Base-by-base conservation (phyloP, 2,113 vertebrate genomes). In the Carassius auratus region DNA sequence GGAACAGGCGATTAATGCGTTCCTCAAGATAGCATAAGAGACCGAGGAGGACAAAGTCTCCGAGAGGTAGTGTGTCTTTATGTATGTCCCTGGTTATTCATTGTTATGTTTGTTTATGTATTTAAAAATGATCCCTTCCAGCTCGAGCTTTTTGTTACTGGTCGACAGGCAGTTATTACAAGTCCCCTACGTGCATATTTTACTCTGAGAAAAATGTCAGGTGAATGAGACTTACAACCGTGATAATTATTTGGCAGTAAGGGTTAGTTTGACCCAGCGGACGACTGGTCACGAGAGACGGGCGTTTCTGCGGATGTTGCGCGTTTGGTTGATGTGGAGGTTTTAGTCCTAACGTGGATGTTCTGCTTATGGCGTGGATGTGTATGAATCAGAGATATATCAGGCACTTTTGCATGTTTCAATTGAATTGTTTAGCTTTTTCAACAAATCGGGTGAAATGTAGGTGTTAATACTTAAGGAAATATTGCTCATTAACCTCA, bases 1-100 rank as follows among this genome's bases (percentile, higher is more conserved):
- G 74, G 77, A 71, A 84, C 86, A 23, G 48, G 75, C 87, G 42
- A 68, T 90, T 87, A 80, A 90, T 88, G 89, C 61, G 19, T 55
- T 86, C 62, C 21, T 26, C 78, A 73, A 90, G 89, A 89, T 90
- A 90, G 59, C 89, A 84, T 15, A 77, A 69, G 61, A 85, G 50
- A 83, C 74, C 12, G 75, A 48, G 87, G 68, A 87, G 62, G 83
- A 68, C 19, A 36, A 26, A 81, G 75, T 74, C 36, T 26, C 84
- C 6, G 77, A 84, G 69, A 75, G 89, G 88, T 89, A 84, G 87
- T 48, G 48, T 15, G 59, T 62, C 21, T 21, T 52, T n/a, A 23
- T 69, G 3, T 8, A 7, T 36, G n/a, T 21, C 4, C 7, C 2
- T 5, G 2, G 36, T 57, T 21, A 33, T 57, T n/a, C 48, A 30